phyloP scores from a whole-genome alignment of 2,113 vertebrate species.

The Galbula dea region DNA sequence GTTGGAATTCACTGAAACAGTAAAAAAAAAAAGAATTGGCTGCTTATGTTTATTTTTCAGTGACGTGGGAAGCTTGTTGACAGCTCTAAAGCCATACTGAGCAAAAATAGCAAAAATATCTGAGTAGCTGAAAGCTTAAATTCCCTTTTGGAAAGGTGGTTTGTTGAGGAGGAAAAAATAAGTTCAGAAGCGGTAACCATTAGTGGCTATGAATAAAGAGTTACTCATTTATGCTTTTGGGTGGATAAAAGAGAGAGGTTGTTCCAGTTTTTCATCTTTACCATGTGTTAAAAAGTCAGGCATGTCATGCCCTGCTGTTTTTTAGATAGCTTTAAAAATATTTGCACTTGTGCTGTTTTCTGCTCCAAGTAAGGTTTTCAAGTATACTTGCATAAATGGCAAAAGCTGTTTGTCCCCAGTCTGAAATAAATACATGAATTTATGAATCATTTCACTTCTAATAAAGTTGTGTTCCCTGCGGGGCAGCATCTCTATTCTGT shows the following conservation, averaged over 20 bases:
- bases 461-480: not conserved
- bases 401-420: not conserved
- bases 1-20: not conserved
- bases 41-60: constrained; percentile 30
- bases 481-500: not conserved
- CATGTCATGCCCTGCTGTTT: constrained; percentile 1
- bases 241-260: constrained; percentile 21
- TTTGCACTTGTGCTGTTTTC: not conserved
- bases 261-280: constrained; percentile 55
- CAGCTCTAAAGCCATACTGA: constrained; percentile 25
- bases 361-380: constrained; percentile 11
- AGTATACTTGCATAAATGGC: not conserved
- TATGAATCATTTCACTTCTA: not conserved
- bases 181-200: constrained; percentile 47
- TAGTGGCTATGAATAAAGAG: constrained; percentile 50
- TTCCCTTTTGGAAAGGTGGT: constrained; percentile 16
- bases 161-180: constrained; percentile 9
- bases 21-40: not conserved
- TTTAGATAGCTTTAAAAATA: constrained; percentile 16
- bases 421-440: not conserved
- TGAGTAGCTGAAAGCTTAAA: constrained; percentile 49
- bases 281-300: constrained; percentile 50
- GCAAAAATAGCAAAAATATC: constrained; percentile 28
- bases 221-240: constrained; percentile 53
- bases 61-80: constrained; percentile 9